A percentile compares a stretch with the other conserved stretches of the same genome.
These are phyloP conservation scores for Pogona vitticeps DNA, from an alignment of 2,113 vertebrate genomes.

Conservation along the genomic window DNA sequence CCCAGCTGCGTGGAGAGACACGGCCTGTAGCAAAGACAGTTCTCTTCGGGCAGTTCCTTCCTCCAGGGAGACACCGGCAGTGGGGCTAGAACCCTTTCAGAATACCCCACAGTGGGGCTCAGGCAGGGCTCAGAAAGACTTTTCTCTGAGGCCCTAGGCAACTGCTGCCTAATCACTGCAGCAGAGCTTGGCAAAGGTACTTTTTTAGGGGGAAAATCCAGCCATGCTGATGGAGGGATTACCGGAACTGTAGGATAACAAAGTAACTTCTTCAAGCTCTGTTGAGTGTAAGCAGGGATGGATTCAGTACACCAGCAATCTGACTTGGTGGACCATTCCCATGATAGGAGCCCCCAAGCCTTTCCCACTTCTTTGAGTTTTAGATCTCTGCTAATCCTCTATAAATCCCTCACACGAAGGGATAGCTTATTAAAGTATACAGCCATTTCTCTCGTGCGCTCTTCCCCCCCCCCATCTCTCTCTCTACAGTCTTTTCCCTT, in stretches of 20 bases:
- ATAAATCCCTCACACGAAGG: not conserved
- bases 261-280: too few species aligned
- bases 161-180: not conserved
- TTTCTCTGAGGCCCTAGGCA: not conserved
- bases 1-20: too few species aligned
- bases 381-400: not conserved
- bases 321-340: not conserved
- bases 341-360: not conserved
- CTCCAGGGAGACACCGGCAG: too few species aligned
- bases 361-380: not conserved
- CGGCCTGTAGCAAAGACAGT: too few species aligned
- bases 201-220: too few species aligned
- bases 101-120: not conserved
- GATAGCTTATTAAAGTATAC: not conserved
- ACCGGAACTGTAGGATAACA: too few species aligned
- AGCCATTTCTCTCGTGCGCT: not conserved
- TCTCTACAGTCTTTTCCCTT: not conserved
- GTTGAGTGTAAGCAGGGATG: not conserved
- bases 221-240: too few species aligned
- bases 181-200: not conserved
- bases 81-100: too few species aligned
- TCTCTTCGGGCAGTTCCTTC: not conserved
- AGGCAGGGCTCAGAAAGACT: not conserved
- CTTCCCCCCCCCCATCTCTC: not conserved
- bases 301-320: not conserved